These are phyloP conservation scores for Parascotia fuliginaria DNA, from an alignment of 2,888 invertebrate species.

Conservation along the genomic window DNA sequence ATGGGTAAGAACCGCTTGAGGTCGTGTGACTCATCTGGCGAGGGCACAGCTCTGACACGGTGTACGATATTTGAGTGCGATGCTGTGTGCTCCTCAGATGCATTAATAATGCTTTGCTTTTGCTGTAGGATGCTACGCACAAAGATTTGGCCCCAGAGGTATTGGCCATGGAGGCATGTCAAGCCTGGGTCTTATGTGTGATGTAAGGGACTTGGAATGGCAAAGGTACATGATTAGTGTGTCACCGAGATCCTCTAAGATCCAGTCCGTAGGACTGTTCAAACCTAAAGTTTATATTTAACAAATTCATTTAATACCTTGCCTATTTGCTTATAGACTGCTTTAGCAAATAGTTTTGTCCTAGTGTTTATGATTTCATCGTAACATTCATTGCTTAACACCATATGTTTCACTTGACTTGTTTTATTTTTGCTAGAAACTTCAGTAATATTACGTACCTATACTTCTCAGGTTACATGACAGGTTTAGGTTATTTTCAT, in stretches of 20 bases:
- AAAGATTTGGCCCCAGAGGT: slow-evolving; percentile 97
- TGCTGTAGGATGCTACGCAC: slow-evolving; percentile 96
- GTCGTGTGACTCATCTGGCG: slow-evolving; percentile 71
- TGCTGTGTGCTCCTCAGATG: slow-evolving; percentile 71
- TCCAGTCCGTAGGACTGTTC: slow-evolving; percentile 58
- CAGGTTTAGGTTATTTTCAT: slow-evolving; percentile 84
- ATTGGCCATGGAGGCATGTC: slow-evolving; percentile 96
- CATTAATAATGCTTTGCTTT: slow-evolving; percentile 76
- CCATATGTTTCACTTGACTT: slow-evolving; percentile 25
- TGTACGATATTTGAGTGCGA: slow-evolving; percentile 35
- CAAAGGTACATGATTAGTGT: slow-evolving; percentile 86
- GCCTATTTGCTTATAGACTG: slow-evolving; percentile 67
- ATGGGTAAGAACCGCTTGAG: slow-evolving; percentile 88
- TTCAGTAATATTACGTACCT: slow-evolving; percentile 56
- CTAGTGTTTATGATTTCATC: slow-evolving; percentile 16
- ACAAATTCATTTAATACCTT: slow-evolving; percentile 48
- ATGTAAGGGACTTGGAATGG: slow-evolving; percentile 91
- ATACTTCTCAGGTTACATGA: slow-evolving; percentile 81
- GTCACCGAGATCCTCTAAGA: slow-evolving; percentile 49
- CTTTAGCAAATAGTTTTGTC: slow-evolving; percentile 62
- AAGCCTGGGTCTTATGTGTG: slow-evolving; percentile 93
- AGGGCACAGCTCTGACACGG: slow-evolving; percentile 65
- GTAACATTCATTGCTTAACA: slow-evolving; percentile 44
- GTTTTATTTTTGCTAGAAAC: slow-evolving; percentile 27
- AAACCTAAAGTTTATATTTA: slow-evolving; percentile 49